Percentiles rank a stretch among this genome's conserved stretches.
Conservation (phyloP, 2,888 invertebrate genomes). For the Rhodophaea formosa region DNA sequence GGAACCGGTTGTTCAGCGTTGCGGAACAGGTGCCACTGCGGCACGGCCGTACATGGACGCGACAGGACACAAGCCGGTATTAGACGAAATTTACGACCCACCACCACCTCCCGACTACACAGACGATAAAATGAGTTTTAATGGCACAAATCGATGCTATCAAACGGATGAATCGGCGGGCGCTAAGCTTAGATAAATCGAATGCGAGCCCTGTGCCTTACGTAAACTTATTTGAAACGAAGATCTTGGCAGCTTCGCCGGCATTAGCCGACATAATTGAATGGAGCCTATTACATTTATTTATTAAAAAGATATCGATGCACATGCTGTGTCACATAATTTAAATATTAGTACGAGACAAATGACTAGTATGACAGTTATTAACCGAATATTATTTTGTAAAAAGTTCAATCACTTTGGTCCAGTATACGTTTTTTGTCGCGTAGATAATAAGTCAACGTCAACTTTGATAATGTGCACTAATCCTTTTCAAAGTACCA, state of each 20-base stretch:
- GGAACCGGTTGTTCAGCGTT: constrained; percentile 45
- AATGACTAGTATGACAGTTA: background rate
- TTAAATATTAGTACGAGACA: background rate
- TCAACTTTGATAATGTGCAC: too few relatives aligned
- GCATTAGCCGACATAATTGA: constrained; percentile 31
- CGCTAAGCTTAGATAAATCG: constrained; percentile 46
- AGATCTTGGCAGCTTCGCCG: constrained; percentile 33
- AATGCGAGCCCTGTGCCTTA: constrained; percentile 43
- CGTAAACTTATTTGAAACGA: constrained; percentile 49
- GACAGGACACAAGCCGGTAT: constrained; percentile 62
- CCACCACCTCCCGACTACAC: constrained; percentile 41
- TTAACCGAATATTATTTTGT: background rate
- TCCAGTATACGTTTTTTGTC: too few relatives aligned
- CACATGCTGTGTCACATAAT: background rate
- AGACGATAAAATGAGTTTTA: constrained; percentile 57
- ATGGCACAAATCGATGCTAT: constrained; percentile 63
- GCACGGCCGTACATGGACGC: constrained; percentile 53
- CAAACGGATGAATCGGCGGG: constrained; percentile 55
- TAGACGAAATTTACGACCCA: constrained; percentile 63
- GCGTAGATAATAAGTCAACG: too few relatives aligned
- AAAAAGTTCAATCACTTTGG: too few relatives aligned
- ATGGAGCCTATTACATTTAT: constrained; percentile 32
- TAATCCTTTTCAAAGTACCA: too few relatives aligned
- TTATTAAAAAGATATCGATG: constrained; percentile 29
- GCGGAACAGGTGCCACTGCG: constrained; percentile 53